Evolutionary conservation across 2,113 vertebrate species (phyloP), one percentile per base, ranked within the genome.

Genomic region (Electrona antarctica): DNA sequence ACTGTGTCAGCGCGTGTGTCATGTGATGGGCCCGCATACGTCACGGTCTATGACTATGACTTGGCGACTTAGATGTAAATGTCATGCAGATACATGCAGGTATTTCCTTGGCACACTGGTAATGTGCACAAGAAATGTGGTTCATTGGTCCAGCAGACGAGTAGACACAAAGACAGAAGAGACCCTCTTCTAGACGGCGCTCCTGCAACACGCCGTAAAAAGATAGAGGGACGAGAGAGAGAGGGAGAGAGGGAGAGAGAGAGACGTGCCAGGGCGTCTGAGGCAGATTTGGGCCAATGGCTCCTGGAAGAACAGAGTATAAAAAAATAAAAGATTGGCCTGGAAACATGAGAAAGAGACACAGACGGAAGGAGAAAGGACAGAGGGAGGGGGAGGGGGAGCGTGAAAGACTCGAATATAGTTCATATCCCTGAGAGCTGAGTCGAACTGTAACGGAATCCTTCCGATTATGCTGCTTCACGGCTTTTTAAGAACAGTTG

Each of bases 201-300:
- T 41, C 33, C 33, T 41, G 33, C 33, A 41, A 41, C 33, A 41
- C 33, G 33, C 33, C 33, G 33, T 41, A 0, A 41, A 6, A 41
- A 41, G 33, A 41, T 46, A 48, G 79, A 49, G 72, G 14, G 59
- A 72, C 68, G 33, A 61, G 55, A 52, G 51, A 52, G 51, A 51
- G 64, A 74, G 50, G 51, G 60, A 48, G 60, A 59, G 8, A 29
- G 21, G 52, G 64, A 56, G 33, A 77, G 65, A 64, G 41, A 71
- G 69, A 79, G 60, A 79, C 69, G 68, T 74, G 78, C 71, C 6
- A 54, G 74, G 73, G 76, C 62, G 47, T 88, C 84, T 85, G 49
- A 82, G 77, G 74, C 79, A 87, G 76, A 89, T 85, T 76, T 90
- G 85, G 89, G 85, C 86, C 85, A 85, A 72, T 80, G 89, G 87